These are phyloP conservation scores for Varecia variegata DNA, from an alignment of 2,797 vertebrate genomes.

Conservation along the genomic window DNA sequence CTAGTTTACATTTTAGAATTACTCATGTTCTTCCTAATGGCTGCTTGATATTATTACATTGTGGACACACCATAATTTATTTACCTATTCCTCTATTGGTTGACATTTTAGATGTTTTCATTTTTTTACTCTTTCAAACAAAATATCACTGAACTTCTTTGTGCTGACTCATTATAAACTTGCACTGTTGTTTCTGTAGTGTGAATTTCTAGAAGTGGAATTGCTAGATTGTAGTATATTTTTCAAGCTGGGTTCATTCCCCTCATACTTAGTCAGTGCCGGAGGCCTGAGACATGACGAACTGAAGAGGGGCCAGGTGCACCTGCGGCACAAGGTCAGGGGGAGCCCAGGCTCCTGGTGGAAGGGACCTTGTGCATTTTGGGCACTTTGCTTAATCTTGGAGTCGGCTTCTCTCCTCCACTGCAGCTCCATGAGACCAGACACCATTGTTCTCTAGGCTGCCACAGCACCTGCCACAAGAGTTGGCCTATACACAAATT, in stretches of 20 bases:
- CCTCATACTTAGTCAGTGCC: not conserved
- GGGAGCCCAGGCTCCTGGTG: not conserved
- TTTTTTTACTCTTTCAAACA: constrained; percentile 4
- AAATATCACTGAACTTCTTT: not conserved
- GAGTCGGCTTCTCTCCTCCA: not conserved
- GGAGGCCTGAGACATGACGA: not conserved
- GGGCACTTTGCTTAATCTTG: not conserved
- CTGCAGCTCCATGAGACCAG: not conserved
- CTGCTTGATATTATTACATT: not conserved
- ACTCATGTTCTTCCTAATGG: not conserved
- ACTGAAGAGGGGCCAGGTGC: not conserved
- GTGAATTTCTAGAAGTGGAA: constrained; percentile 4
- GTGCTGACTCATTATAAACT: not conserved
- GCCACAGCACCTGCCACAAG: not conserved
- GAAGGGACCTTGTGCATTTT: not conserved
- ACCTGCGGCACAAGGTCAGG: not conserved
- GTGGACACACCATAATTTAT: not conserved
- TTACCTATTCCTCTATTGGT: not conserved
- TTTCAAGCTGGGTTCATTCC: not conserved
- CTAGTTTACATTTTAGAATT: not conserved
- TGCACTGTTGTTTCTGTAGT: not conserved
- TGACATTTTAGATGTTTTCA: not conserved
- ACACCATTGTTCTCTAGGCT: not conserved
- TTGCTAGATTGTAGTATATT: constrained; percentile 7
- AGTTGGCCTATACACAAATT: not conserved